Evolutionary conservation across 2,888 invertebrate species (phyloP), one percentile per base, ranked within the genome.

Genomic region (Anthoptus insignis): DNA sequence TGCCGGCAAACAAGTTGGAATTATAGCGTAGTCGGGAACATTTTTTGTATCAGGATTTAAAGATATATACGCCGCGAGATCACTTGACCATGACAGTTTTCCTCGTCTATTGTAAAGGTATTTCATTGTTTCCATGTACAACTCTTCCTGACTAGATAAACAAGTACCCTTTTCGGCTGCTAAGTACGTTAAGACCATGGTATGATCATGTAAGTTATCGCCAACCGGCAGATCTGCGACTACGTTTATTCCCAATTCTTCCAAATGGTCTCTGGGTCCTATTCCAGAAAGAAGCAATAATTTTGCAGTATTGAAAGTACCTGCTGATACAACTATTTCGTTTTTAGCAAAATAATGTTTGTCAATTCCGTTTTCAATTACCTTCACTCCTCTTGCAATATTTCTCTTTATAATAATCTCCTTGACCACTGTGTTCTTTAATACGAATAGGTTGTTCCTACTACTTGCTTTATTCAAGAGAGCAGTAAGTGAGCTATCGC

Each of bases 301-400:
- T 72, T 91, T 89, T 0, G 91, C 79, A n/a, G 88, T 83, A 66
- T 90, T 91, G 52, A 87, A 89, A 0, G 88, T 81, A 0, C 91
- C 91, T 0, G 91, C 85, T 1, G 87, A 81, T 13, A 88, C 19
- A 13, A 91, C 77, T 0, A 91, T 82, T 72, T 91, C 91, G 49
- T 79, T 83, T 1, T 77, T 70, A 0, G 83, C 83, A 53, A 77
- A 84, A 39, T 83, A 83, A 9, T 73, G 50, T 9, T 79, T 70
- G 24, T 80, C 73, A 14, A 80, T 63, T 3, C 73, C 75, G 19
- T 79, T 70, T 0, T 60, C 32, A 2, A 76, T 16, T 2, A 82
- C 84, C 64, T 73, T 69, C 0, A 90, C 78, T 11, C 89, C 91
- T 3, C 76, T 58, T 5, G 87, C 87, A 1, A 68, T 78, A 7